Conservation (phyloP, 2,113 vertebrate species). For the Pelodiscus sinensis region DNA sequence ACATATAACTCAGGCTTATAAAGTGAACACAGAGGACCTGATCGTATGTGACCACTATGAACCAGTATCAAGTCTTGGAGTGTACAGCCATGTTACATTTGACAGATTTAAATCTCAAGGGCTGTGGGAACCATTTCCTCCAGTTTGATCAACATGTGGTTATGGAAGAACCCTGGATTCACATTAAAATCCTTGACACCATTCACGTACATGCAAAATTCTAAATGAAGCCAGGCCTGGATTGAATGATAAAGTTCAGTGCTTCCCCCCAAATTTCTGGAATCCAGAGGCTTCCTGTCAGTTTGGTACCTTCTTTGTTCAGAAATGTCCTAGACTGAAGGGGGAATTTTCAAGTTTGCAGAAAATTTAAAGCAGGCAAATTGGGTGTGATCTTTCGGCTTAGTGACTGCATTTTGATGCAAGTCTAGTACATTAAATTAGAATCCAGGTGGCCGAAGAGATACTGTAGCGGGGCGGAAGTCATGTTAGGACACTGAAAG, state of each 20-base stretch:
- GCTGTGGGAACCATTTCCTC: not conserved
- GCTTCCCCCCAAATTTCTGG: not conserved
- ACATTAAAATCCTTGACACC: not conserved
- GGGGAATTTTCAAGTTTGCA: not conserved
- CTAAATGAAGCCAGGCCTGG: not conserved
- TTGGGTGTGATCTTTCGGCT: not conserved
- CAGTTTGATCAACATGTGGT: not conserved
- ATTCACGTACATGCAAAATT: not conserved
- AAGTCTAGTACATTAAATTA: accelerated
- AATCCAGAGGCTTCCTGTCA: not conserved
- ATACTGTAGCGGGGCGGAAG: accelerated
- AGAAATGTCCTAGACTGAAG: accelerated
- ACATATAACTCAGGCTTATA: not conserved
- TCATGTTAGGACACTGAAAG: not conserved
- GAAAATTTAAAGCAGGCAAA: not conserved
- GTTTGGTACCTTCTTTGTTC: not conserved
- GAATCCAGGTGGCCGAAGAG: accelerated
- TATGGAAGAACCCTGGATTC: not conserved
- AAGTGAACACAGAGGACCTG: not conserved
- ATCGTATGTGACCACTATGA: not conserved
- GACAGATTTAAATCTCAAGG: not conserved
- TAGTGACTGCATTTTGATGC: not conserved
- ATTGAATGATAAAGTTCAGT: not conserved
- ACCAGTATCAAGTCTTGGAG: not conserved
- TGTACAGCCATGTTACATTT: not conserved